Percentiles rank a stretch among this genome's conserved stretches.
phyloP scores from a whole-genome alignment of 2,888 invertebrate genomes.

The Electrophaes corylata region DNA sequence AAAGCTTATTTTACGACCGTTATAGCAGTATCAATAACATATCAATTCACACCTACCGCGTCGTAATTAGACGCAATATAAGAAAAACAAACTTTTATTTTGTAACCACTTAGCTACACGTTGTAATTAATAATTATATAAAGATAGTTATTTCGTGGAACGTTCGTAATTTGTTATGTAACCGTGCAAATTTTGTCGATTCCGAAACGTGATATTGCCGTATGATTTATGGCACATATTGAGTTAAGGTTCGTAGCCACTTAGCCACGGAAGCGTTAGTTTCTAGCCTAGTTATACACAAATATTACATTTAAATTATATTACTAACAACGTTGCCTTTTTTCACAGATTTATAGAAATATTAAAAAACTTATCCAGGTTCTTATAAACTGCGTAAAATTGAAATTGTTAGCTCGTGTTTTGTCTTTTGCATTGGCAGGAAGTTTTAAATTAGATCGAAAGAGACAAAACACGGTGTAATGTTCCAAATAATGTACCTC shows the following conservation, averaged over 20 bases:
- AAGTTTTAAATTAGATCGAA: too few species aligned
- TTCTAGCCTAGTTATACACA: too few species aligned
- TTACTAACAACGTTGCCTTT: too few species aligned
- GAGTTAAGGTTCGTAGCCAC: background rate
- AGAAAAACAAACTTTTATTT: constrained; percentile 47
- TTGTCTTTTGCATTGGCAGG: too few species aligned
- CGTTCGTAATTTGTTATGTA: constrained; percentile 50
- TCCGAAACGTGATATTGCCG: constrained; percentile 54
- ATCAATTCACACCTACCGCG: constrained; percentile 40
- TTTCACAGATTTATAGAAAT: too few species aligned
- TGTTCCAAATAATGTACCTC: too few species aligned
- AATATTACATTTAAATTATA: too few species aligned
- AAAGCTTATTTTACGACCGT: constrained; percentile 32
- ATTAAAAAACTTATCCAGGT: too few species aligned
- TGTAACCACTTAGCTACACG: constrained; percentile 46
- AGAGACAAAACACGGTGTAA: too few species aligned
- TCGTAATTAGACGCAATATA: constrained; percentile 36
- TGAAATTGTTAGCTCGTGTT: too few species aligned
- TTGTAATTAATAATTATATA: constrained; percentile 42
- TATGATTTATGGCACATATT: constrained; percentile 66
- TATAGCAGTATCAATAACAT: constrained; percentile 30
- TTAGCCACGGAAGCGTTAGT: constrained; percentile 7
- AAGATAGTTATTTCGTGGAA: constrained; percentile 31
- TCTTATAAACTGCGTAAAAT: too few species aligned
- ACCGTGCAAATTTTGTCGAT: constrained; percentile 53